phyloP scores from a whole-genome alignment of 2,113 vertebrate genomes.

The Litocranius walleri region DNA sequence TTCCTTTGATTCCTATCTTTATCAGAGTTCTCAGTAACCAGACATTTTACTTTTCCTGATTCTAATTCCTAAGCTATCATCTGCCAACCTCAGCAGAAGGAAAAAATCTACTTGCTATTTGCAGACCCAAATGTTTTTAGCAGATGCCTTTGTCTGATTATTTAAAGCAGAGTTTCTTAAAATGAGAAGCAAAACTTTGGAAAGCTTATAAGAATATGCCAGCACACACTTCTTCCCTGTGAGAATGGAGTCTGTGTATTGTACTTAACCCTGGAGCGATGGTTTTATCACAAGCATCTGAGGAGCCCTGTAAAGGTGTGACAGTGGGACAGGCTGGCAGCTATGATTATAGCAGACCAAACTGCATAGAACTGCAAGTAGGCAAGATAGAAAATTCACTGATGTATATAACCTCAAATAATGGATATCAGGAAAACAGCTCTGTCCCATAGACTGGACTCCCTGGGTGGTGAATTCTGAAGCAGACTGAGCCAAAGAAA shows the following conservation, averaged over 20 bases:
- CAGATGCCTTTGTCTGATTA: constrained; percentile 8
- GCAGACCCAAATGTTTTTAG: constrained; percentile 6
- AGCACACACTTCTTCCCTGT: neutral
- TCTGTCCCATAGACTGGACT: neutral
- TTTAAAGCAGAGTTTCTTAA: constrained; percentile 34
- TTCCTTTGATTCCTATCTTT: neutral
- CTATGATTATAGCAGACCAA: neutral
- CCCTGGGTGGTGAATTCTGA: neutral
- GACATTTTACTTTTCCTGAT: neutral
- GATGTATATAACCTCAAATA: neutral
- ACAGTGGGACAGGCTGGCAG: neutral
- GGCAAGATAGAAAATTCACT: no score
- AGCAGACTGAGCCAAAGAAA: neutral
- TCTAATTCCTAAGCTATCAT: neutral
- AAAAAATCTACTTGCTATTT: neutral
- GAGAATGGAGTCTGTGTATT: neutral
- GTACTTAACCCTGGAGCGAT: neutral
- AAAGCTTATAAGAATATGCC: neutral
- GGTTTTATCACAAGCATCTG: constrained; percentile 30
- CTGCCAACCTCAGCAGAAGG: neutral
- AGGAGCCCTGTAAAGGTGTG: neutral
- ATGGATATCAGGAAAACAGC: neutral
- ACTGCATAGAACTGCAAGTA: neutral
- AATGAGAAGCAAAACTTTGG: neutral
- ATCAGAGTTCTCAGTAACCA: neutral